Evolutionary conservation across 2,113 vertebrate genomes (phyloP).

Genomic region (Cyprichromis sp.): DNA sequence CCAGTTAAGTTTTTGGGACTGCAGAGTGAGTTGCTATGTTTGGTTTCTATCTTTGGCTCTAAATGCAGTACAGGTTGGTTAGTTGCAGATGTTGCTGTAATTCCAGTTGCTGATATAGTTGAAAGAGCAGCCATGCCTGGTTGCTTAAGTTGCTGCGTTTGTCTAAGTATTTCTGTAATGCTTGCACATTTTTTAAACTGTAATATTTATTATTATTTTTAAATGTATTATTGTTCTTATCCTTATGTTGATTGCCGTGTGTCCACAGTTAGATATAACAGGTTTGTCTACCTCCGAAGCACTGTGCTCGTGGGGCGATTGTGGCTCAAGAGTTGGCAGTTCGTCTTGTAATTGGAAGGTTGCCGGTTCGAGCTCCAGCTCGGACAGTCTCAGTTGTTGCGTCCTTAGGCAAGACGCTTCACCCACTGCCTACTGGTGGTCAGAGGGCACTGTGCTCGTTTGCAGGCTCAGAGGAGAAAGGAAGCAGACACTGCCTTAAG

Average conservation of each 20-base stretch:
- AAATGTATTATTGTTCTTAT: background rate
- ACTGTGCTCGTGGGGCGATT: accelerated
- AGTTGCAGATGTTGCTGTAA: background rate
- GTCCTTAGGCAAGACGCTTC: background rate
- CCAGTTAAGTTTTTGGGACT: background rate
- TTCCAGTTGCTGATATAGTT: background rate
- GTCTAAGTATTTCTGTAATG: background rate
- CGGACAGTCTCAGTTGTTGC: background rate
- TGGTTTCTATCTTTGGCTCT: background rate
- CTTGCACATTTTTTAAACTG: background rate
- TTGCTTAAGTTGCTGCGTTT: background rate
- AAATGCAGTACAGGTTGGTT: background rate
- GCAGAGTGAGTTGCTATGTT: background rate
- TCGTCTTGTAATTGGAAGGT: accelerated
- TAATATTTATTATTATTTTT: background rate
- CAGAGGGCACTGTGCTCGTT: background rate
- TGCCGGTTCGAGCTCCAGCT: accelerated
- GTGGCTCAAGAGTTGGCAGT: background rate
- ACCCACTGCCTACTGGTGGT: accelerated
- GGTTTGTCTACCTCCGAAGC: accelerated
- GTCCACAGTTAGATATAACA: background rate
- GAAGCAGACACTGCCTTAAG: background rate
- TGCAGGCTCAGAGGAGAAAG: background rate
- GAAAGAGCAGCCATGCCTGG: background rate
- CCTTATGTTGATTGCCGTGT: accelerated